Base-by-base conservation (phyloP, 2,797 vertebrate species). In the Cyprinodon diabolis region DNA sequence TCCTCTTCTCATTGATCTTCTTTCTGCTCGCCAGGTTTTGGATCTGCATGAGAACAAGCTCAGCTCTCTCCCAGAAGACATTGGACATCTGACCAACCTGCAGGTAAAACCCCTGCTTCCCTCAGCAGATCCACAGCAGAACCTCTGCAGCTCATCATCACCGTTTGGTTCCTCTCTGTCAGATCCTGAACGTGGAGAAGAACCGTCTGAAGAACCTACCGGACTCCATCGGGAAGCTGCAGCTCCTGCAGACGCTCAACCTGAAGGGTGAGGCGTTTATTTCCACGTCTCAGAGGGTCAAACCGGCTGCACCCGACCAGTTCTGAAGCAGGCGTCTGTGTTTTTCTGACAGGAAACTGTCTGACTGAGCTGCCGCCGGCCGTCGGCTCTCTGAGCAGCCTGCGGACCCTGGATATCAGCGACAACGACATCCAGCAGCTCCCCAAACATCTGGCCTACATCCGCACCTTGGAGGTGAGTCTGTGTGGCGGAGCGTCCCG, bases 31-130 rank as follows among this genome's bases (percentile, higher is more conserved):
- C 4, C 87, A 99, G 98, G 97, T 99, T 79, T 92, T 99, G 76
- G 98, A 99, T 85, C 92, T 99, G 62, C 97, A 98, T 13, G 92
- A 97, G 66, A 99, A 99, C 84, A 96, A 96, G 83, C 92, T 99
- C 69, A 83, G 87, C 0, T 93, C 92, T 0, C 96, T 99, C 71
- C 97, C 97, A 13, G 95, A 95, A 17, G 96, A 97, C 52, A 92
- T 97, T 0, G 96, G 97, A 12, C 96, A 95, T 75, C 91, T 99
- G 81, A 69, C 83, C 0, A 91, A 91, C 43, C 94, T 99, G 23
- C 97, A 97, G 97, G 98, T 99, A 93, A 72, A 66, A 7, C 21
- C 23, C 0, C 9, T 48, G 23, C 2, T 14, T 67, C 17, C 10
- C 40, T 40, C 51, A 52, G 51, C 15, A 12, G 6, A 3, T 23